Conservation (phyloP, 2,113 vertebrate species). For the Arenaria interpres region DNA sequence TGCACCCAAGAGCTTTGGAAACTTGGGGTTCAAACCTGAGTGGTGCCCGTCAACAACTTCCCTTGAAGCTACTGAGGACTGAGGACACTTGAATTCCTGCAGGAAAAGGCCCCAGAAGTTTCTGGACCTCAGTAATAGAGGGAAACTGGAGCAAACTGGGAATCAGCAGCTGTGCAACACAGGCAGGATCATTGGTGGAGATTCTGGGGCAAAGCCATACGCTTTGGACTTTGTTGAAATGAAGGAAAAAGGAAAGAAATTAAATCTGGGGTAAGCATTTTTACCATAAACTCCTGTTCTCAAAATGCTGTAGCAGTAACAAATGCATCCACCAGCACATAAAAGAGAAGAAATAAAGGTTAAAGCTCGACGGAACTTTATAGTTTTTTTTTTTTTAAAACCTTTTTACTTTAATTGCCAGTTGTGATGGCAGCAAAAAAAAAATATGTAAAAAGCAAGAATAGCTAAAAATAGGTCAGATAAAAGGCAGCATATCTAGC, state of each 20-base stretch:
- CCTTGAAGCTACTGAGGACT: neutral
- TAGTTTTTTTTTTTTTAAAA: neutral
- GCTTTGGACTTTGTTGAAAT: neutral
- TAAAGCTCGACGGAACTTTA: neutral
- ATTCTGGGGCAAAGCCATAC: neutral
- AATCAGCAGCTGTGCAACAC: neutral
- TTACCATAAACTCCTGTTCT: neutral
- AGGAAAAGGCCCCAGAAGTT: neutral
- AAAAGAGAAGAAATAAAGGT: conserved; percentile 45
- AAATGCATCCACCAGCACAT: neutral
- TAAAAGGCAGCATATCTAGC: conserved; percentile 64
- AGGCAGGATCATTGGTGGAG: neutral
- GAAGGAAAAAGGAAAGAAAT: neutral
- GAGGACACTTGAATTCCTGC: neutral
- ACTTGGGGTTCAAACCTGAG: neutral
- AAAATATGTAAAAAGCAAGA: conserved; percentile 48
- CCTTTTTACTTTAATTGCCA: conserved; percentile 62
- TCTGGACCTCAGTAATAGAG: neutral
- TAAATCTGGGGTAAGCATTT: neutral
- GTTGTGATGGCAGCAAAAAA: conserved; percentile 24
- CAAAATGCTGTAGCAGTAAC: neutral
- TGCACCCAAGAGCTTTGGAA: neutral
- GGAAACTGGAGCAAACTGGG: neutral
- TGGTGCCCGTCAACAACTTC: neutral
- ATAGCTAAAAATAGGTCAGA: conserved; percentile 69